These are phyloP conservation scores for Alaudala cheleensis DNA, from an alignment of 2,113 vertebrate species.

Conservation along the genomic window DNA sequence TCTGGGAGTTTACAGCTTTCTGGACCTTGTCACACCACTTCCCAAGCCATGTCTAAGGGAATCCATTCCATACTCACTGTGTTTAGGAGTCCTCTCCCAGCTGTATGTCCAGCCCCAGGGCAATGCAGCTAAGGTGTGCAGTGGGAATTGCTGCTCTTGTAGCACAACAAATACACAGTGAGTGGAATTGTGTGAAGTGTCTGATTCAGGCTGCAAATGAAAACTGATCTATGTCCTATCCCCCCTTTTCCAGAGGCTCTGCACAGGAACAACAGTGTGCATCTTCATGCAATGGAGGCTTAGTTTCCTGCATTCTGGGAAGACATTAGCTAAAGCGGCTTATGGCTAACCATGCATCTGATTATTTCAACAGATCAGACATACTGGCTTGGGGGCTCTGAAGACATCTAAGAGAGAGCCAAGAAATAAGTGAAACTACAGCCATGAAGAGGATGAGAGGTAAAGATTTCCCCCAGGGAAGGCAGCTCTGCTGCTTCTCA, in stretches of 20 bases:
- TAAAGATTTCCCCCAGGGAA: not conserved
- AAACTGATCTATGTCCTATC: not conserved
- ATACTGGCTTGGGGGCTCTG: not conserved
- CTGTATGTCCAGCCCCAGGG: not conserved
- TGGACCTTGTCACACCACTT: not conserved
- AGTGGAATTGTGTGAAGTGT: not conserved
- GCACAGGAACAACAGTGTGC: not conserved
- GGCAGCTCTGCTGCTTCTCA: not conserved
- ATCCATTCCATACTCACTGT: rapidly evolving
- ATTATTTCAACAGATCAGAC: not conserved
- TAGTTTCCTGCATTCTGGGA: not conserved
- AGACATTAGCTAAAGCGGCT: not conserved
- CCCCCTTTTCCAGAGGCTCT: not conserved
- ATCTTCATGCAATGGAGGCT: not conserved
- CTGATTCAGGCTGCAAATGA: not conserved
- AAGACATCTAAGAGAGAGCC: not conserved
- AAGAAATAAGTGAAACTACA: not conserved
- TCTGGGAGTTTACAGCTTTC: not conserved
- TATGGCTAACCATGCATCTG: not conserved
- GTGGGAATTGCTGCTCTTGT: not conserved
- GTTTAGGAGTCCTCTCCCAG: not conserved
- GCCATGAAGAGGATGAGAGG: not conserved
- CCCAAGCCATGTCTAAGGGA: not conserved
- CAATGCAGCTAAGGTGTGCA: not conserved
- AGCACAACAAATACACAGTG: not conserved